Evolutionary conservation across 1,140 invertebrate genomes (phyloP).

Genomic region (Bombus vancouverensis): DNA sequence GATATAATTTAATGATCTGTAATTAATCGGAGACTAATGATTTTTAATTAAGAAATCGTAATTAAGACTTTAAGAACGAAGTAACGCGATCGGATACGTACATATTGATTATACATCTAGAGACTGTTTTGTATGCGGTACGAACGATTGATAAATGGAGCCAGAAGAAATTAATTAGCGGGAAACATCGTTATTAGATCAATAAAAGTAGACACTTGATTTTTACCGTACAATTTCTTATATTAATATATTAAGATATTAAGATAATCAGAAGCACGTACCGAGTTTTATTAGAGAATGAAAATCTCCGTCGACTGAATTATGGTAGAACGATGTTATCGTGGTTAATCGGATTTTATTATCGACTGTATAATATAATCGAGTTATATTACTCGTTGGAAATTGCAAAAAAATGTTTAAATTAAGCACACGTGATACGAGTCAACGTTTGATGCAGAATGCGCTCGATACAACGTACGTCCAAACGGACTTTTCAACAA

Average conservation of each 20-base stretch:
- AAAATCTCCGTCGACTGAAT: too few relatives aligned
- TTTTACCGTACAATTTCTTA: neutral
- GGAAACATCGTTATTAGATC: neutral
- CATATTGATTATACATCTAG: neutral
- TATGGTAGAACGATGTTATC: too few relatives aligned
- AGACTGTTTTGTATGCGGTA: neutral
- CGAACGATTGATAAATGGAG: neutral
- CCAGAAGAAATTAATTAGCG: conserved; percentile 51
- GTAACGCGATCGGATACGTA: neutral
- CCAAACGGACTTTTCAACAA: neutral
- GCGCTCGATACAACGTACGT: neutral
- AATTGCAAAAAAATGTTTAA: neutral
- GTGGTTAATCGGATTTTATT: neutral
- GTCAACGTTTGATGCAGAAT: neutral
- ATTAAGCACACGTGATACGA: neutral
- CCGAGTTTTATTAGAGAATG: too few relatives aligned
- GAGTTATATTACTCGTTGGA: neutral
- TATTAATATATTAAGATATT: too few relatives aligned
- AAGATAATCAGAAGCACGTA: too few relatives aligned
- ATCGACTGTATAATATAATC: too few relatives aligned
- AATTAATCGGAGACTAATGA: conserved; percentile 21
- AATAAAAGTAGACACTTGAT: neutral
- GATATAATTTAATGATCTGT: neutral
- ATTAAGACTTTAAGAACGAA: neutral
- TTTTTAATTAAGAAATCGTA: conserved; percentile 13